Percentiles rank a stretch among this genome's conserved stretches.
Evolutionary conservation across 92 coral and sea anemone species (phyloP).

Genomic region (Isaurus tuberculatus): DNA sequence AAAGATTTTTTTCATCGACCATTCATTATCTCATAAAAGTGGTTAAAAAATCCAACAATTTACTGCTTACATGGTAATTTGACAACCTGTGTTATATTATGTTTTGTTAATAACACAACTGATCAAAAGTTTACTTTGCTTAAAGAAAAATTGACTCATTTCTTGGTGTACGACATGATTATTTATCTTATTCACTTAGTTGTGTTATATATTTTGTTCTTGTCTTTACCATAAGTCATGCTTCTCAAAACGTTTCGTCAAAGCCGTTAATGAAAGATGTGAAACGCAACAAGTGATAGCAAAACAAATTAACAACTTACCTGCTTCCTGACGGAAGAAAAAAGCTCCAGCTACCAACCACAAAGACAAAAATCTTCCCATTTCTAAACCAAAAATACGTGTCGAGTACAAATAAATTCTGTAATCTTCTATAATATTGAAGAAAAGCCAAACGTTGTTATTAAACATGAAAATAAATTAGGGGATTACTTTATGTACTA

Average conservation of each 20-base stretch:
- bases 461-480: constrained; percentile 22
- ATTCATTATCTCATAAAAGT: too few relatives aligned
- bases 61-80: too few relatives aligned
- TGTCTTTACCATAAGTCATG: background rate
- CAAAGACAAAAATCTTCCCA: background rate
- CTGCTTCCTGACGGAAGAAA: background rate
- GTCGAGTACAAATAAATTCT: background rate
- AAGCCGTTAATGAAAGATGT: background rate
- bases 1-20: too few relatives aligned
- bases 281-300: background rate
- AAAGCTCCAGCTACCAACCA: background rate
- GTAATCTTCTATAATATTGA: background rate
- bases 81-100: too few relatives aligned
- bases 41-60: too few relatives aligned
- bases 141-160: too few relatives aligned
- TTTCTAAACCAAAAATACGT: background rate
- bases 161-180: background rate
- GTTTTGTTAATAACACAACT: too few relatives aligned
- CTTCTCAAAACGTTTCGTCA: background rate
- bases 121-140: too few relatives aligned
- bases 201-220: background rate
- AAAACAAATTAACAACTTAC: constrained; percentile 19
- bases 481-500: constrained; percentile 1
- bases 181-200: background rate
- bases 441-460: background rate